phyloP scores from a whole-genome alignment of 37 sponge, comb jelly and placozoan genomes.

The Bolinopsis microptera region DNA sequence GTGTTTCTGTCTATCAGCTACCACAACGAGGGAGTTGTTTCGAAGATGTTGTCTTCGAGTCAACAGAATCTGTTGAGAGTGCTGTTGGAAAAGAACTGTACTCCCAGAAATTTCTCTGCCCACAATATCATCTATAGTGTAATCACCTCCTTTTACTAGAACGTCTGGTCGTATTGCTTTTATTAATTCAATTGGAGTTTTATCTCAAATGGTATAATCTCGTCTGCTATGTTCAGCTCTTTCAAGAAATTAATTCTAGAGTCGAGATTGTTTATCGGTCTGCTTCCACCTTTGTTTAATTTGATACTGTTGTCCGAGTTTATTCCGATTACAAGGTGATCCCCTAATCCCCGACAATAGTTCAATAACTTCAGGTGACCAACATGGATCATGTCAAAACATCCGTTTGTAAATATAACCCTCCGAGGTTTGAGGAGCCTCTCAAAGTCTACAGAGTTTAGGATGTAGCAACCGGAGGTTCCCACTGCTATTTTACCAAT shows the following conservation, averaged over 20 bases:
- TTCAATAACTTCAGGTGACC: background rate
- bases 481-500: constrained; percentile 16
- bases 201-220: constrained; percentile 1
- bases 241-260: background rate
- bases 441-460: background rate
- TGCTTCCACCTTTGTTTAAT: background rate
- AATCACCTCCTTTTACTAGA: constrained; percentile 1
- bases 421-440: constrained; percentile 20
- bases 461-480: background rate
- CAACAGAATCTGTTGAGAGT: background rate
- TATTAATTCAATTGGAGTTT: constrained; percentile 1
- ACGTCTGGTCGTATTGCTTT: constrained; percentile 3
- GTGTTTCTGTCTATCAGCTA: background rate
- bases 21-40: background rate
- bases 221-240: background rate
- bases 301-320: background rate
- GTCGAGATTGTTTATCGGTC: background rate
- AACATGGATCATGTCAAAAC: constrained; percentile 27
- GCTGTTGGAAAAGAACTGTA: background rate
- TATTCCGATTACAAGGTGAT: background rate
- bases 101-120: background rate
- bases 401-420: constrained; percentile 9
- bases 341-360: constrained; percentile 12
- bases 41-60: background rate
- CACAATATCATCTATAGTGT: background rate